Evolutionary conservation across 2,888 invertebrate genomes (phyloP), one percentile per base, ranked within the genome.

Genomic region (Limenitis camilla): DNA sequence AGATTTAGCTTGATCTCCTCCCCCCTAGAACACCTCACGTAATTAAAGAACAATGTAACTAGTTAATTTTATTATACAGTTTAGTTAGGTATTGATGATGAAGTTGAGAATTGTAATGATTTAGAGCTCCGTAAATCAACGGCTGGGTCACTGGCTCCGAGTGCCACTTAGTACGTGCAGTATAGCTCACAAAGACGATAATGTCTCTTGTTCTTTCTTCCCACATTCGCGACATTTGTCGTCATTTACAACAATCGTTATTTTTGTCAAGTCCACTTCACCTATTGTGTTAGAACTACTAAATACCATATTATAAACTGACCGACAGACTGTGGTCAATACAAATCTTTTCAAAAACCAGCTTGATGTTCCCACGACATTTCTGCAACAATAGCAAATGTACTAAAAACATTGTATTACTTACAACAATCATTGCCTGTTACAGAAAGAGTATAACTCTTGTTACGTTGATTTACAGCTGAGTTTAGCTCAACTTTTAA

Each of bases 271-370:
- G 56, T 69, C 48, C 30, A 0, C 27, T 55, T 2, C 10, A 3
- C 51, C 56, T 38, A 53, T 43, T 49, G 58, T 32, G 38, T 43
- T 50, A 47, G 47, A 30, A 50, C 35, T 47, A 66, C 80, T 85
- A 84, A 84, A 82, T 80, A 80, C 75, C 71, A 62, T 68, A 66
- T 78, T 78, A 83, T 85, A 76, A 72, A 78, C 71, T 75, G 73
- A 70, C 78, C 76, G 70, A 72, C 78, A 76, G 73, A 71, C 68
- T 61, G 74, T 68, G 81, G 81, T 82, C 79, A 81, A 81, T 76
- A 72, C 67, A 68, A 71, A 68, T 62, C 67, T 70, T 71, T 70
- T 72, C 67, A 68, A 69, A 62, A 58, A 49, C 65, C 67, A 65
- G 61, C 53, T 58, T 68, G 64, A 53, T 60, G 60, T 84, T 84